phyloP scores from a whole-genome alignment of 2,113 vertebrate genomes.

The Elanoides forficatus region DNA sequence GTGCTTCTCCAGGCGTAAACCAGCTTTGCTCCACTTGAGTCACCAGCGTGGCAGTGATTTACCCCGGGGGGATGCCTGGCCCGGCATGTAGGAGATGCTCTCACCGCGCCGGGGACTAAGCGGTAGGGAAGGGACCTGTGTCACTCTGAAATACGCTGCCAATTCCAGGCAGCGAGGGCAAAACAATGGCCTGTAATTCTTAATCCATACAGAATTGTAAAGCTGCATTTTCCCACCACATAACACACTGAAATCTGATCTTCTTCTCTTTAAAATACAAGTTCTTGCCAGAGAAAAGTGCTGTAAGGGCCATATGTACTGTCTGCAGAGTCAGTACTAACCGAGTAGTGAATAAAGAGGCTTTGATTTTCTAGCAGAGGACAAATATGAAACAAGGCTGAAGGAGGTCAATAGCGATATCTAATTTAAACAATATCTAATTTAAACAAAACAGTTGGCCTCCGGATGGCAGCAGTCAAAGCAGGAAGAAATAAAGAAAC shows the following conservation, averaged over 20 bases:
- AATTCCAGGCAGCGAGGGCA: not conserved
- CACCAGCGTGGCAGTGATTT: not conserved
- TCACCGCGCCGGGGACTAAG: not conserved
- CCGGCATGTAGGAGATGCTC: not conserved
- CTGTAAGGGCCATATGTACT: not conserved
- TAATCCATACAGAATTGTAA: slow-evolving; percentile 4
- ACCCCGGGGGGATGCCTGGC: not conserved
- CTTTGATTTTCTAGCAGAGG: not conserved
- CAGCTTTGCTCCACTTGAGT: fast-evolving
- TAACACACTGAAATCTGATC: slow-evolving; percentile 15
- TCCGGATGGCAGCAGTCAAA: slow-evolving; percentile 50
- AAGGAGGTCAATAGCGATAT: not conserved
- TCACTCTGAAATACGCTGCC: not conserved
- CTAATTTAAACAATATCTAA: not conserved
- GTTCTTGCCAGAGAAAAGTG: not conserved
- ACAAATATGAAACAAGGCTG: not conserved
- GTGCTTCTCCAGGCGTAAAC: not conserved
- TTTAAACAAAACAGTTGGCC: slow-evolving; percentile 6
- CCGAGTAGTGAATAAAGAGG: not conserved
- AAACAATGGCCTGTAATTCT: not conserved
- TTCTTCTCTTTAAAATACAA: not conserved
- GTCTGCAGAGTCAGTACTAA: not conserved
- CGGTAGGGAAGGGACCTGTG: not conserved
- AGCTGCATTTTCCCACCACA: not conserved
- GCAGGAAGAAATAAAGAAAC: not conserved